Evolutionary conservation across 23 tunicate species (phyloP), one percentile per base, ranked within the genome.

Genomic region (Corella eumyota): DNA sequence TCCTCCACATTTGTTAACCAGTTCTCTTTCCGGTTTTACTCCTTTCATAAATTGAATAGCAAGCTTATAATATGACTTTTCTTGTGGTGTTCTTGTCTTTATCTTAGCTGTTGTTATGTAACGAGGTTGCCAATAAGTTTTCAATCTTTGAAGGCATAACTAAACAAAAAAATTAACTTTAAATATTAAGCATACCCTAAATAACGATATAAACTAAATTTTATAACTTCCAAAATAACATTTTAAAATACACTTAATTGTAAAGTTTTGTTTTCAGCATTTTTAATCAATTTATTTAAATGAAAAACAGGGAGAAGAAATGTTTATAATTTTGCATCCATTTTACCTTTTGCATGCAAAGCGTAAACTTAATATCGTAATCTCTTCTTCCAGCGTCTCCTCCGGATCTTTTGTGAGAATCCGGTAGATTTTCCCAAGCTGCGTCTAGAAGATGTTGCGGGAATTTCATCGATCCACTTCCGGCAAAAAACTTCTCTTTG

Each of bases 381-480:
- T 61, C 60, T 25, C 32, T 34, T 1, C 62, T 24, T 53, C 22
- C 47, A 29, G n/a, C 46, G 47, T 52, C 56, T 11, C 44, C 56
- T 1, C 25, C 25, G 25, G 65, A 13, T 21, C 27, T 37, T 29
- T 56, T 28, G 3, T 13, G 6, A 4, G 34, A 27, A 23, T 1
- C 66, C 17, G 76, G 71, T 26, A 63, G 51, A 32, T 46, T 55
- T 47, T 64, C 62, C 69, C 72, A 61, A 6, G 75, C 83, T n/a
- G 76, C 65, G 33, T 84, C 84, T 0, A 76, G 63, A 36, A 84
- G 31, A 35, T 76, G 78, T 24, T 76, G 83, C 1, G 83, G 80
- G 26, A 84, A 45, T 30, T 28, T 40, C 45, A 66, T 32, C 24
- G 56, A 64, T 1, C 78, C 73, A 6, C 46, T 32, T 9, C 73